phyloP scores from a whole-genome alignment of 2,888 invertebrate genomes.

The Dasysyrphus tricinctus region DNA sequence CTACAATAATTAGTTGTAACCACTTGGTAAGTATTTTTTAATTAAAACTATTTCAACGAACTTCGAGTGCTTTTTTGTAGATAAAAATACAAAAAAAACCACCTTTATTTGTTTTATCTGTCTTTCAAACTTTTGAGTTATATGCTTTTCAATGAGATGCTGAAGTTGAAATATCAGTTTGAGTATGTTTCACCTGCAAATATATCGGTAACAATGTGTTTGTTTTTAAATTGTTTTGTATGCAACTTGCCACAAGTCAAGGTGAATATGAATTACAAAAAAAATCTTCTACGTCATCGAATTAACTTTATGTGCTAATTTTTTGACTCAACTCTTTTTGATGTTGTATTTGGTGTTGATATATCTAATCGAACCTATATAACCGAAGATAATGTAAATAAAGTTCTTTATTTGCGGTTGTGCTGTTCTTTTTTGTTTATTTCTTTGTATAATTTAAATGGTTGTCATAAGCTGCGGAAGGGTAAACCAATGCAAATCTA shows the following conservation, averaged over 20 bases:
- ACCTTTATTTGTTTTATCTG: neutral
- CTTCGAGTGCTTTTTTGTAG: neutral
- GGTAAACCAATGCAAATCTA: neutral
- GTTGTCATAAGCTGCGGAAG: neutral
- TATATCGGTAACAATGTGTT: neutral
- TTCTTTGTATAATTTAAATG: neutral
- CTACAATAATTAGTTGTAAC: neutral
- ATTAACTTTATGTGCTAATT: constrained; percentile 6
- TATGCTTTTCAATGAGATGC: neutral
- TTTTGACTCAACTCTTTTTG: neutral
- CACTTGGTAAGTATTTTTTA: constrained; percentile 41
- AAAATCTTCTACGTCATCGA: constrained; percentile 9
- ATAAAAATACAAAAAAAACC: neutral
- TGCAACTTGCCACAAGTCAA: constrained; percentile 53
- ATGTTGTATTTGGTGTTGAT: neutral
- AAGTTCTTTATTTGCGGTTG: neutral
- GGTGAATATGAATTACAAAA: constrained; percentile 19
- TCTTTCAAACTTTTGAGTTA: too few relatives aligned
- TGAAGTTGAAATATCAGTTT: neutral
- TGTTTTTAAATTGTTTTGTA: constrained; percentile 5
- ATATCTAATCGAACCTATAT: too few relatives aligned
- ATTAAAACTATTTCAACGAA: neutral
- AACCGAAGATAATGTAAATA: neutral
- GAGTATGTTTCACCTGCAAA: neutral
- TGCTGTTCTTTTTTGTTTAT: neutral